A percentile compares a stretch with the other conserved stretches of the same genome.
phyloP scores from a whole-genome alignment of 2,113 vertebrate genomes.

The Perognathus longimembris region DNA sequence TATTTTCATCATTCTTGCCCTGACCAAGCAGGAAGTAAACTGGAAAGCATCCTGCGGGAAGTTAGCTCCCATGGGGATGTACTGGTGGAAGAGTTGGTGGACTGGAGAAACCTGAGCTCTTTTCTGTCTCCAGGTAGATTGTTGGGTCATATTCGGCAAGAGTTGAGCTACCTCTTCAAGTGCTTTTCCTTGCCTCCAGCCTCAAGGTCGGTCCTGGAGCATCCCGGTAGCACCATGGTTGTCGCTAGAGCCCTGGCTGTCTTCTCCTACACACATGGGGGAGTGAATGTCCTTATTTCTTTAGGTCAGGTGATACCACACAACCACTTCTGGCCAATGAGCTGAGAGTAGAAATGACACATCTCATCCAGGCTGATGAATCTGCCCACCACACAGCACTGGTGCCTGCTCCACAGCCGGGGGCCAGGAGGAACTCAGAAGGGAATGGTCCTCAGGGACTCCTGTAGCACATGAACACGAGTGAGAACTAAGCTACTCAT shows the following conservation, averaged over 20 bases:
- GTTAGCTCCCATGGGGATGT: neutral
- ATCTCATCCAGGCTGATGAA: neutral
- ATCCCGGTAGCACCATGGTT: fast-evolving
- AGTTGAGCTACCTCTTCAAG: neutral
- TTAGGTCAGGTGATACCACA: neutral
- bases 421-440: neutral
- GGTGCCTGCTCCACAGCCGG: neutral
- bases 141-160: no score
- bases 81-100: neutral
- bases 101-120: neutral
- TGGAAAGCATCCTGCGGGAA: neutral
- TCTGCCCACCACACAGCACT: neutral
- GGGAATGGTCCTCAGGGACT: neutral
- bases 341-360: neutral
- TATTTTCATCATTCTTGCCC: neutral
- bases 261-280: neutral
- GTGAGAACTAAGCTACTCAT: neutral
- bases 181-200: neutral
- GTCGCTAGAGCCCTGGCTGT: neutral
- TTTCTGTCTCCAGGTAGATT: neutral
- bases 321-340: neutral
- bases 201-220: neutral
- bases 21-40: neutral
- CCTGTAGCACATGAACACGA: neutral
- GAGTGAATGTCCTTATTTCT: neutral